Evolutionary conservation across 2,113 vertebrate genomes (phyloP).

Genomic region (Pterocles orientalis): DNA sequence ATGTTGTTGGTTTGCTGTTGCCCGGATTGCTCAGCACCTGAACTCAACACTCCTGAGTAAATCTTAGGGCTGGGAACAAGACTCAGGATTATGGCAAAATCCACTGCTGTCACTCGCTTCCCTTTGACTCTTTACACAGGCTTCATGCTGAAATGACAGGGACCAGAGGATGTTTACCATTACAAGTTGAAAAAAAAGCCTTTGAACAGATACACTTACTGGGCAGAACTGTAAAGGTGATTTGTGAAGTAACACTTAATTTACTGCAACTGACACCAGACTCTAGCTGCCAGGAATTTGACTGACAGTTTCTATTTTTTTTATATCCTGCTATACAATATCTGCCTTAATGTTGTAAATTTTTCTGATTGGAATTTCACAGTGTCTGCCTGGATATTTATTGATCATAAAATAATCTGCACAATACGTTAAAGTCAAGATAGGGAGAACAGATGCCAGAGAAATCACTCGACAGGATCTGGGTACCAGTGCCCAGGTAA

Average conservation of each 20-base stretch:
- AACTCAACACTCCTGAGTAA: background rate
- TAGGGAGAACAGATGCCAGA: background rate
- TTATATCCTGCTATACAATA: constrained; percentile 73
- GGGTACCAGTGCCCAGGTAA: background rate
- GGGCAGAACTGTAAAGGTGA: constrained; percentile 63
- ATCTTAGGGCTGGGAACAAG: background rate
- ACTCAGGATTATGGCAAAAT: background rate
- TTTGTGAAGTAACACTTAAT: constrained; percentile 71
- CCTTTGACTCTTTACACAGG: background rate
- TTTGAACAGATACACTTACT: constrained; percentile 16
- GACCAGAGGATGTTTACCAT: background rate
- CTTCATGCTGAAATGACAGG: background rate
- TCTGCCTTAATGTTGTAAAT: constrained; percentile 74
- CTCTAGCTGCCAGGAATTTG: constrained; percentile 70
- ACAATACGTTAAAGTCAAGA: constrained; percentile 10
- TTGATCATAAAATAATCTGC: constrained; percentile 55
- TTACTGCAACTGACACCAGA: constrained; percentile 60
- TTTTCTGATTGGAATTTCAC: constrained; percentile 77
- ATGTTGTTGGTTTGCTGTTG: background rate
- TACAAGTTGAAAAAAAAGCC: background rate
- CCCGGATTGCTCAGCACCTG: background rate
- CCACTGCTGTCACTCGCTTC: background rate
- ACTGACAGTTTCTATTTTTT: constrained; percentile 78
- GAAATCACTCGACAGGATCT: background rate
- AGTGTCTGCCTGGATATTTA: constrained; percentile 68